These are phyloP conservation scores for Poecilia latipinna DNA, from an alignment of 2,113 vertebrate genomes.

Conservation along the genomic window DNA sequence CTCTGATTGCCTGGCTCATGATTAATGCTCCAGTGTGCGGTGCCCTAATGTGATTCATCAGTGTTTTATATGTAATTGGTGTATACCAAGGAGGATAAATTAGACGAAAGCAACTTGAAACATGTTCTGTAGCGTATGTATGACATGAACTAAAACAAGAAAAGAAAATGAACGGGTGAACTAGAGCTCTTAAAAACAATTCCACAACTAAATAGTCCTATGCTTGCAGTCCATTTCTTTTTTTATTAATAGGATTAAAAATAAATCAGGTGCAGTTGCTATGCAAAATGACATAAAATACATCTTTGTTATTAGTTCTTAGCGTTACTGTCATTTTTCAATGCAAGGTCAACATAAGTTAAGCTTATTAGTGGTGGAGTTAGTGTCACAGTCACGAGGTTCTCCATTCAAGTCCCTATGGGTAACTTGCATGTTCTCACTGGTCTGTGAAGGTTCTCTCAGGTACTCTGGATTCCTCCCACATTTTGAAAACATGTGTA, in stretches of 20 bases:
- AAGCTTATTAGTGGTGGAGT: too few species aligned
- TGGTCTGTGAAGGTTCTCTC: neutral
- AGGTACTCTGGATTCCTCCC: neutral
- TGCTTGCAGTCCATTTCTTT: too few species aligned
- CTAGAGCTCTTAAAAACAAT: neutral
- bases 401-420: too few species aligned
- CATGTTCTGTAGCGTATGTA: neutral
- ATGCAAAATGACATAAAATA: neutral
- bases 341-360: neutral
- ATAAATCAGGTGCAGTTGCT: neutral
- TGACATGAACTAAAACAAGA: neutral
- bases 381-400: too few species aligned
- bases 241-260: too few species aligned
- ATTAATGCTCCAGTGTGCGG: conserved; percentile 66
- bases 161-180: neutral
- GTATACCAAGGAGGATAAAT: conserved; percentile 54
- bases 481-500: neutral
- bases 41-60: conserved; percentile 70
- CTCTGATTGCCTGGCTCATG: conserved; percentile 70
- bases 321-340: too few species aligned
- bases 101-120: conserved; percentile 41
- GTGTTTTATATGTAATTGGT: conserved; percentile 70
- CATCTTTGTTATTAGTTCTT: neutral
- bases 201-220: too few species aligned
- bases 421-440: too few species aligned